These are phyloP conservation scores for Thereva nobilitata DNA, from an alignment of 2,888 invertebrate genomes.

Conservation along the genomic window DNA sequence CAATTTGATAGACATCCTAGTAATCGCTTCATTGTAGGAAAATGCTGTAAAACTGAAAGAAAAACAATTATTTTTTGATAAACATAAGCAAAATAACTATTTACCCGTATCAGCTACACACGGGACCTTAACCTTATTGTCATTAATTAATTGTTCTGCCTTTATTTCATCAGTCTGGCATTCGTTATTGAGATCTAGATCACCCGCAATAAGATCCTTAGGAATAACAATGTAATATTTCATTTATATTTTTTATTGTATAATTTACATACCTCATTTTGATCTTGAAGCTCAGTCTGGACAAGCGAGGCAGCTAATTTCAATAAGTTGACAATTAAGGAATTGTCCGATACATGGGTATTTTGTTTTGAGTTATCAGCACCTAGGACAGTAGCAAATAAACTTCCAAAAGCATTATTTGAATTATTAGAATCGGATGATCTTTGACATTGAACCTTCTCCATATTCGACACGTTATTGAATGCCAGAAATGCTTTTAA, in stretches of 20 bases:
- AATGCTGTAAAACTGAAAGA: slow-evolving; percentile 69
- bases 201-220: slow-evolving; percentile 58
- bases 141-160: slow-evolving; percentile 66
- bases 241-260: neutral
- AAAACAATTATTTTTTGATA: slow-evolving; percentile 14
- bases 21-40: slow-evolving; percentile 80
- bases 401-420: slow-evolving; percentile 70
- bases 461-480: slow-evolving; percentile 62
- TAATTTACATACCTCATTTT: slow-evolving; percentile 53
- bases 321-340: slow-evolving; percentile 71
- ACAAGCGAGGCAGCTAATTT: slow-evolving; percentile 68
- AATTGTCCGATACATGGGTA: slow-evolving; percentile 71
- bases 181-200: slow-evolving; percentile 58
- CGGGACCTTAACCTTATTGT: slow-evolving; percentile 61
- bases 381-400: slow-evolving; percentile 75
- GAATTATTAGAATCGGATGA: slow-evolving; percentile 60
- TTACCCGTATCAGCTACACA: slow-evolving; percentile 76
- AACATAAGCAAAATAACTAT: slow-evolving; percentile 16
- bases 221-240: slow-evolving; percentile 13
- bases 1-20: slow-evolving; percentile 80
- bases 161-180: slow-evolving; percentile 85
- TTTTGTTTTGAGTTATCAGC: slow-evolving; percentile 66
- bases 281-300: slow-evolving; percentile 65
- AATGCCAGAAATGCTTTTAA: slow-evolving; percentile 60
- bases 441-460: slow-evolving; percentile 63